Conservation (phyloP, 2,797 vertebrate species). For the Anguilla marmorata region DNA sequence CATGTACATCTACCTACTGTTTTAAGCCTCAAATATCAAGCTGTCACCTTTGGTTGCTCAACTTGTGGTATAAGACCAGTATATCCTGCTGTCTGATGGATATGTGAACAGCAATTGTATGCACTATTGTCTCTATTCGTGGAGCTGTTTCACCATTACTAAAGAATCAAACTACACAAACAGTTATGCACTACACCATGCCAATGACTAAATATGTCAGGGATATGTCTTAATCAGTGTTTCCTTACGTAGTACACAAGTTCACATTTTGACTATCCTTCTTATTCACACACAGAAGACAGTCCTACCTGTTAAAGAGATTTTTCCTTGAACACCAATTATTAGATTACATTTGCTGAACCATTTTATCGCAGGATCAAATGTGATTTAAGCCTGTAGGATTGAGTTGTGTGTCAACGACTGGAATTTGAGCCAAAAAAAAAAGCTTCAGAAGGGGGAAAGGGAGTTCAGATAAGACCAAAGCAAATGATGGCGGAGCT, state of each 20-base stretch:
- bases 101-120: neutral
- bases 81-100: neutral
- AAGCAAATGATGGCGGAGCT: conserved; percentile 37
- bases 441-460: conserved; percentile 1
- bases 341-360: conserved; percentile 18
- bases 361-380: conserved; percentile 20
- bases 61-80: neutral
- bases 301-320: neutral
- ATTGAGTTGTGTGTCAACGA: conserved; percentile 28
- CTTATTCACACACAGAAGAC: conserved; percentile 13
- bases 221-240: neutral
- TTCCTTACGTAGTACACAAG: neutral
- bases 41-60: neutral
- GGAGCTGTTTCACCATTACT: neutral
- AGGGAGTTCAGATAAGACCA: conserved; percentile 28
- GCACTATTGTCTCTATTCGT: neutral
- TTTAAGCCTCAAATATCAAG: neutral
- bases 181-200: neutral
- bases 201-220: neutral
- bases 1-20: neutral
- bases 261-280: neutral
- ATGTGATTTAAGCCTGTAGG: conserved; percentile 14
- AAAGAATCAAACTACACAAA: neutral
- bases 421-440: neutral
- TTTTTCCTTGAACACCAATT: conserved; percentile 10